phyloP scores from a whole-genome alignment of 2,797 vertebrate genomes.

The Peromyscus eremicus region DNA sequence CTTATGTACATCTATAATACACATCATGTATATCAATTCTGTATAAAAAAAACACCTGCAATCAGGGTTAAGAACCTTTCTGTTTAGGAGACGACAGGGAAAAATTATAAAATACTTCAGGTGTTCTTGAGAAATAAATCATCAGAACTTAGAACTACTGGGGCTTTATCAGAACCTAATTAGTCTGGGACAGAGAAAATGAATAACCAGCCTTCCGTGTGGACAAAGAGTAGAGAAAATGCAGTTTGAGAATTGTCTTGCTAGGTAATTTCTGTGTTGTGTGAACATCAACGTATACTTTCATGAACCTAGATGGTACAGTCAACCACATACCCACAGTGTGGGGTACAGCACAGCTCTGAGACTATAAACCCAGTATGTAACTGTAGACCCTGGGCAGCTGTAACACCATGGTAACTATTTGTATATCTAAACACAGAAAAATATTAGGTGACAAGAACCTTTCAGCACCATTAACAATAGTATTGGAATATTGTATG shows the following conservation, averaged over 20 bases:
- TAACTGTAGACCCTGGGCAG: not conserved
- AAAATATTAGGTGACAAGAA: not conserved
- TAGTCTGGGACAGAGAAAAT: not conserved
- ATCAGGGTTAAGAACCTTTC: not conserved
- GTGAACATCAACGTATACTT: not conserved
- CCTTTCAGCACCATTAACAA: not conserved
- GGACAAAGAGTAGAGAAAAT: not conserved
- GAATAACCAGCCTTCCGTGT: not conserved
- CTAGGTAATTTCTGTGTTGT: not conserved
- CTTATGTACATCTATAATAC: not conserved
- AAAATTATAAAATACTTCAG: not conserved
- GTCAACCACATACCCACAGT: not conserved
- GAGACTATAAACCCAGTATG: not conserved
- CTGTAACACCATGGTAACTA: not conserved
- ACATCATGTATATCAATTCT: not conserved
- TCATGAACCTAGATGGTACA: not conserved
- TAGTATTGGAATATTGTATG: not conserved
- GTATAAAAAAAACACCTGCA: constrained; percentile 15
- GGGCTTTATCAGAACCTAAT: not conserved
- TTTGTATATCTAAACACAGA: not conserved
- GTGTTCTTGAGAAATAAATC: not conserved
- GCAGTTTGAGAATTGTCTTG: not conserved
- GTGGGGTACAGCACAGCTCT: not conserved
- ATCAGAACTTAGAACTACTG: not conserved
- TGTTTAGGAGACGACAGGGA: not conserved